Conservation (phyloP, 2,888 invertebrate genomes). For the Pantelozetes paolii region DNA sequence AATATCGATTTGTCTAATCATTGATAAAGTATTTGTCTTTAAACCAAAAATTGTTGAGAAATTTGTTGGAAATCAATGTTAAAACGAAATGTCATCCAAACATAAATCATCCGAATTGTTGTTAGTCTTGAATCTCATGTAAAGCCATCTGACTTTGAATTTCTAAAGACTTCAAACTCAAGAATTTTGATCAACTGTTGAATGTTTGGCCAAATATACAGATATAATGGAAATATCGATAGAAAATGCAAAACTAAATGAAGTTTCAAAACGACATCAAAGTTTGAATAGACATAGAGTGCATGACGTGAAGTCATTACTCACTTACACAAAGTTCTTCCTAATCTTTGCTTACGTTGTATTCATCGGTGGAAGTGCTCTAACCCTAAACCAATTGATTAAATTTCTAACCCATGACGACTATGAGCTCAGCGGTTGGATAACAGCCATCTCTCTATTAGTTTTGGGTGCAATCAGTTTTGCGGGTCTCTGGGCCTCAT, state of each 20-base stretch:
- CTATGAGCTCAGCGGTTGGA: conserved; percentile 19
- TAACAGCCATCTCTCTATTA: conserved; percentile 31
- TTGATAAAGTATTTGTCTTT: neutral
- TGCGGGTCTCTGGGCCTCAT: conserved; percentile 34
- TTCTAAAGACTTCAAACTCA: no score
- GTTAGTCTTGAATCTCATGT: no score
- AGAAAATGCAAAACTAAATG: neutral
- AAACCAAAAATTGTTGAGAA: neutral
- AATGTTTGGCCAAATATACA: no score
- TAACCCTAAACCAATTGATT: conserved; percentile 37
- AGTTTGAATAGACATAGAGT: neutral
- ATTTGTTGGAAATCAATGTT: neutral
- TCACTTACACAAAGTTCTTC: conserved; percentile 37
- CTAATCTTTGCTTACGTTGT: conserved; percentile 27
- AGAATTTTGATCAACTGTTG: no score
- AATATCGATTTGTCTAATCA: neutral
- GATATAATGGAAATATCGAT: no score
- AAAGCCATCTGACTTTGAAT: no score
- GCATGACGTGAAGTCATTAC: neutral
- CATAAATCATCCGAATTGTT: no score
- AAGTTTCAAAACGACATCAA: neutral
- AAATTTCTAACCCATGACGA: conserved; percentile 31
- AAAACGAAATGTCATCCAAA: no score
- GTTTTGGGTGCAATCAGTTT: conserved; percentile 20
- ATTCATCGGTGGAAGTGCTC: conserved; percentile 36